Conservation (phyloP, 2,888 invertebrate species). For the Drosophila melanosoma region DNA sequence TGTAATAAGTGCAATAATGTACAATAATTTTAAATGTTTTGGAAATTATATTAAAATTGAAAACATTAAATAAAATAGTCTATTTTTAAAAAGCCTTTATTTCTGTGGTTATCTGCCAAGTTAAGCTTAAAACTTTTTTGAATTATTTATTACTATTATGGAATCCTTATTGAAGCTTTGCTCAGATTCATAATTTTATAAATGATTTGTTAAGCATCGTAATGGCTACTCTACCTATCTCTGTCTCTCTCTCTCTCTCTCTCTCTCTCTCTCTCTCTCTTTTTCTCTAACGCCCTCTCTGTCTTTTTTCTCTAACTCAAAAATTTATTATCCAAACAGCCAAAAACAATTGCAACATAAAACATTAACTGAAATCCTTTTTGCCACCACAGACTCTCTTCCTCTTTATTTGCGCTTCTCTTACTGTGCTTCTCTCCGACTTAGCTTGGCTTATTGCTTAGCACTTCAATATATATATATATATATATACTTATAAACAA, state of each 20-base stretch:
- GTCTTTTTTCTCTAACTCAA: neutral
- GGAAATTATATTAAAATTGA: neutral
- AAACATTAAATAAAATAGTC: neutral
- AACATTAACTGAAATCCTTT: constrained; percentile 26
- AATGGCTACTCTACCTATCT: neutral
- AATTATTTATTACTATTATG: neutral
- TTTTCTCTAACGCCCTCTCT: neutral
- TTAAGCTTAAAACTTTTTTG: too few relatives aligned
- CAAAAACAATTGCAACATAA: constrained; percentile 15
- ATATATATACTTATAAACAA: neutral
- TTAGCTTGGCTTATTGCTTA: constrained; percentile 39
- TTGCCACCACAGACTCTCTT: neutral
- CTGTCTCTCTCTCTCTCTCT: neutral
- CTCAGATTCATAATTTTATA: neutral
- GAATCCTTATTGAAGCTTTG: neutral
- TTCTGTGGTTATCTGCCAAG: neutral
- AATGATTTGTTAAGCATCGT: neutral
- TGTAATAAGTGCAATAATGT: neutral
- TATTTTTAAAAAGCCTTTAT: neutral
- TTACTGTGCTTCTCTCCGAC: neutral
- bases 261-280: too few relatives aligned
- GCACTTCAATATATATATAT: constrained; percentile 60
- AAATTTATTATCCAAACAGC: neutral
- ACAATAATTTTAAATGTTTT: neutral
- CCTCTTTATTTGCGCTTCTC: neutral